Conservation (phyloP, 1,140 invertebrate genomes). For the Aleiodes sp. region DNA sequence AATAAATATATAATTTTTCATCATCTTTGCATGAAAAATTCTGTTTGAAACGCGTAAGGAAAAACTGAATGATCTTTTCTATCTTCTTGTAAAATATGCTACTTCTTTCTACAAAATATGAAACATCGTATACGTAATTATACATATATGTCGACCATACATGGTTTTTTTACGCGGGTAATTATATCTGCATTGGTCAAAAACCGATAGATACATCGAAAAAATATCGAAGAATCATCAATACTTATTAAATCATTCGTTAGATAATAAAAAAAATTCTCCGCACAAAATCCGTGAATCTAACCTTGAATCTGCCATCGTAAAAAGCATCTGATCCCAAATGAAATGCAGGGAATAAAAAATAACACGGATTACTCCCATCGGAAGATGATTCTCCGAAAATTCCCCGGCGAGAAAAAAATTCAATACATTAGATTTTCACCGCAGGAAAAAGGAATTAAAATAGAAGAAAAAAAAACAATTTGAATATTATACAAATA, state of each 20-base stretch:
- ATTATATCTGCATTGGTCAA: no score
- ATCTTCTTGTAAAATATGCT: no score
- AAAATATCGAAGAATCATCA: neutral
- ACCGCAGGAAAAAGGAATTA: slow-evolving; percentile 47
- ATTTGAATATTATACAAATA: neutral
- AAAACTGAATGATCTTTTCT: no score
- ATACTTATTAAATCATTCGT: neutral
- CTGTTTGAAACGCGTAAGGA: no score
- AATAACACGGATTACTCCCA: slow-evolving; percentile 28
- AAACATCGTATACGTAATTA: no score
- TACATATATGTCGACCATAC: no score
- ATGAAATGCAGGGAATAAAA: slow-evolving; percentile 42
- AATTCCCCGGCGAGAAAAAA: slow-evolving; percentile 32
- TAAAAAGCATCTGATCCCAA: neutral
- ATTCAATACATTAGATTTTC: slow-evolving; percentile 45
- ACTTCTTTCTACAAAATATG: no score
- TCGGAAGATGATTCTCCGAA: slow-evolving; percentile 32
- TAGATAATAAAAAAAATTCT: neutral
- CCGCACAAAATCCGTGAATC: neutral
- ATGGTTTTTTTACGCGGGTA: no score
- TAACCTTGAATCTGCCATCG: neutral
- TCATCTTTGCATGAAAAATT: no score
- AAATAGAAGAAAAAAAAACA: slow-evolving; percentile 13
- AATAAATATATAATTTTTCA: no score
- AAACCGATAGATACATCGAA: no score